phyloP scores from a whole-genome alignment of 2,797 vertebrate species.

The Distichodus sexfasciatus region DNA sequence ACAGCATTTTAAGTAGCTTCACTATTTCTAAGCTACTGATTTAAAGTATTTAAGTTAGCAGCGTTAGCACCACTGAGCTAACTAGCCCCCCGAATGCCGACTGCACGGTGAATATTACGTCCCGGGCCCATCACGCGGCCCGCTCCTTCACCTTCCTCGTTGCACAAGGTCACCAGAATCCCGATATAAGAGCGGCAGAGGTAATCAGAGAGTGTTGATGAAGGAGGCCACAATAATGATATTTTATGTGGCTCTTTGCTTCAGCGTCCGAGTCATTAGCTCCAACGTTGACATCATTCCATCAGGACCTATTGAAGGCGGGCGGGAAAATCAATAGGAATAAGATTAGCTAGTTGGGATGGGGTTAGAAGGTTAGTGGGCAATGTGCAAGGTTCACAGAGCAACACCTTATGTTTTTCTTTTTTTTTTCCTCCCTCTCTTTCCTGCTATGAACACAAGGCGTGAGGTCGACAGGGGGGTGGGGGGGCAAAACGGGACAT shows the following conservation, averaged over 20 bases:
- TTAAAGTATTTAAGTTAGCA: too few species aligned
- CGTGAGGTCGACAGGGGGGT: too few species aligned
- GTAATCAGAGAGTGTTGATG: conserved; percentile 82
- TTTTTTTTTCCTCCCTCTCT: conserved; percentile 37
- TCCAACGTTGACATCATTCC: conserved; percentile 86
- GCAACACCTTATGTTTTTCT: conserved; percentile 74
- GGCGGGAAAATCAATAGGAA: conserved; percentile 93
- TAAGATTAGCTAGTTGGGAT: conserved; percentile 91
- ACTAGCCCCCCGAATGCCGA: too few species aligned
- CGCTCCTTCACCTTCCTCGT: conserved; percentile 33
- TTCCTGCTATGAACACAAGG: conserved; percentile 43
- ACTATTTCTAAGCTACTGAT: too few species aligned
- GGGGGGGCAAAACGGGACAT: conserved; percentile 7
- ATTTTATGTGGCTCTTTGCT: conserved; percentile 85
- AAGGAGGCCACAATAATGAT: conserved; percentile 82
- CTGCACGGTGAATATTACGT: too few species aligned
- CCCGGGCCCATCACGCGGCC: conserved; percentile 27
- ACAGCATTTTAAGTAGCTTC: too few species aligned
- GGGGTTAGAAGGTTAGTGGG: conserved; percentile 87
- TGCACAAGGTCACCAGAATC: conserved; percentile 70
- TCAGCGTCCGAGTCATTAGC: conserved; percentile 87
- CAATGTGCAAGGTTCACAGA: conserved; percentile 83
- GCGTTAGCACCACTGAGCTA: too few species aligned
- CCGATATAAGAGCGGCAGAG: conserved; percentile 80
- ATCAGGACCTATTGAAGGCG: conserved; percentile 85